These are phyloP conservation scores for Leptoclinus maculatus DNA, from an alignment of 2,797 vertebrate genomes.

Conservation along the genomic window DNA sequence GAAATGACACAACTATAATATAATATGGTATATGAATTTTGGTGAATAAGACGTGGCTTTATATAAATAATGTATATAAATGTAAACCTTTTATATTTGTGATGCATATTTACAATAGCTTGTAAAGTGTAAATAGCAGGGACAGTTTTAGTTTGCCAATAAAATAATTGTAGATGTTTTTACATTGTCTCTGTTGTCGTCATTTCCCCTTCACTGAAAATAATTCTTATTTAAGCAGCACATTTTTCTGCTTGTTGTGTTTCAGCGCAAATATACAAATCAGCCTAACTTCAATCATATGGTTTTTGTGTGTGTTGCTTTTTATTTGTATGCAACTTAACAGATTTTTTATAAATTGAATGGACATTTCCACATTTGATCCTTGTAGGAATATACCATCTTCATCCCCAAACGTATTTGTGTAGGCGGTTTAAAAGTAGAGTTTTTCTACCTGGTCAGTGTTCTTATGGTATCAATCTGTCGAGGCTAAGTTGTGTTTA, in stretches of 20 bases:
- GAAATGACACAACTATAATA: conserved; percentile 57
- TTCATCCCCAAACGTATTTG: background rate
- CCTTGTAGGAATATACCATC: background rate
- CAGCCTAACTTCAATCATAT: background rate
- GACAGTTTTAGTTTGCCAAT: conserved; percentile 85
- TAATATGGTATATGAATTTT: conserved; percentile 65
- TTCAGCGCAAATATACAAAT: background rate
- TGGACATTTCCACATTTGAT: background rate
- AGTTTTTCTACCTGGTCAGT: background rate
- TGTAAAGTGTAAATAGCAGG: conserved; percentile 88
- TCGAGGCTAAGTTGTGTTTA: conserved; percentile 31
- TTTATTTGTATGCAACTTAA: background rate
- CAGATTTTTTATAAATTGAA: background rate
- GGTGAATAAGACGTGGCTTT: conserved; percentile 64
- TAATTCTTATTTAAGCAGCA: background rate
- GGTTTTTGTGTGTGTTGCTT: background rate
- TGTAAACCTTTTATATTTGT: conserved; percentile 83
- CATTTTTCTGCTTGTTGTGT: background rate
- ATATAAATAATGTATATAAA: conserved; percentile 86
- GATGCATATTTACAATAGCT: conserved; percentile 80
- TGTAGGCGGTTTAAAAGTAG: background rate
- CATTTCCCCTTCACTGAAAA: conserved; percentile 28
- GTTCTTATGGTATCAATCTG: conserved; percentile 20
- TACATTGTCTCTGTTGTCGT: conserved; percentile 66
- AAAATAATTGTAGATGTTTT: conserved; percentile 85